Percentiles rank a stretch among this genome's conserved stretches.
Conservation (phyloP, 1,140 invertebrate species). For the Drosophila fuyamai region DNA sequence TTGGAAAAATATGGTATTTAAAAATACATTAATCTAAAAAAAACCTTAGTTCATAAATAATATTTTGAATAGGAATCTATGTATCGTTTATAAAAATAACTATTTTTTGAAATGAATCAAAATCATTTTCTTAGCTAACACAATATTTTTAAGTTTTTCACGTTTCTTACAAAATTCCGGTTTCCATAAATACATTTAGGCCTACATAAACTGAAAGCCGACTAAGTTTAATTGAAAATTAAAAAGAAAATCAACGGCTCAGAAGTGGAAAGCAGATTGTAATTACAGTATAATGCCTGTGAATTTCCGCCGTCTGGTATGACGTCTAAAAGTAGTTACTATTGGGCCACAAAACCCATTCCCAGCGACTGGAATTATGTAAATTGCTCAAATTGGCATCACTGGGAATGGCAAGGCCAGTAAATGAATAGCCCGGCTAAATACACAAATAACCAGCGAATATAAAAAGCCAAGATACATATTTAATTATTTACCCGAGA, state of each 20-base stretch:
- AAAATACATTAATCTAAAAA: too few relatives aligned
- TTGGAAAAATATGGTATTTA: too few relatives aligned
- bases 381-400: constrained; percentile 62
- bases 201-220: too few relatives aligned
- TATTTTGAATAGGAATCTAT: too few relatives aligned
- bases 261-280: constrained; percentile 2
- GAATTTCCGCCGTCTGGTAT: constrained; percentile 5
- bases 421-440: constrained; percentile 37
- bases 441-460: constrained; percentile 63
- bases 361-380: constrained; percentile 61
- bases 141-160: not conserved
- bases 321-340: constrained; percentile 25
- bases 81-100: too few relatives aligned
- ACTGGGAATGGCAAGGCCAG: constrained; percentile 47
- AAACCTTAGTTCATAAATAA: too few relatives aligned
- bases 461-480: constrained; percentile 39
- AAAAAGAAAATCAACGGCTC: constrained; percentile 1
- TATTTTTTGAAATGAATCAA: too few relatives aligned
- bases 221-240: not conserved
- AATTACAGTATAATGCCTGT: constrained; percentile 13
- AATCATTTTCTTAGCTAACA: too few relatives aligned
- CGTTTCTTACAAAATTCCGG: not conserved
- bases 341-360: constrained; percentile 36
- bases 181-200: not conserved
- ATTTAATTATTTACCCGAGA: constrained; percentile 72